A percentile compares a stretch with the other conserved stretches of the same genome.
Conservation (phyloP, 2,888 invertebrate genomes). For the Rotaria socialis region DNA sequence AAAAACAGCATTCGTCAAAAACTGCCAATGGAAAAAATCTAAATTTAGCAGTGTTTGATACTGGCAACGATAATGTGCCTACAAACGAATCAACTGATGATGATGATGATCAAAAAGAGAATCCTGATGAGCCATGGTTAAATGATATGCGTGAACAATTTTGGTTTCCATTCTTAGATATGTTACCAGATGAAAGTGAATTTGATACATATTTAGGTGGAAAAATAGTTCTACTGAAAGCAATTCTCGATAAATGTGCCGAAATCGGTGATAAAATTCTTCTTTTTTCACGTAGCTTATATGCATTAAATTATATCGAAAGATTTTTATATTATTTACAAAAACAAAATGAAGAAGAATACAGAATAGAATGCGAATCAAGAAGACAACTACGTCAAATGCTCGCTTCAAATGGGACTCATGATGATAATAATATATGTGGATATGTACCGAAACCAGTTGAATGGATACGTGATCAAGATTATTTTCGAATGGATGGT, state of each 20-base stretch:
- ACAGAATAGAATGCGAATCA: neutral
- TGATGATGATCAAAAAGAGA: conserved; percentile 14
- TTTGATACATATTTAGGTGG: conserved; percentile 79
- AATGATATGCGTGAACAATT: conserved; percentile 36
- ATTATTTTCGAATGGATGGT: conserved; percentile 73
- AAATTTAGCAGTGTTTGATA: neutral
- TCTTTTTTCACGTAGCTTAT: conserved; percentile 90
- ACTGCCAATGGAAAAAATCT: neutral
- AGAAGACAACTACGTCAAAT: neutral
- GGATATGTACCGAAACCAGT: neutral
- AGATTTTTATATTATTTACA: conserved; percentile 74
- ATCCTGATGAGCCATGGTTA: neutral
- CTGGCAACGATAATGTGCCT: neutral
- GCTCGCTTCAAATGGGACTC: conserved; percentile 52
- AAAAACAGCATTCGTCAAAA: neutral
- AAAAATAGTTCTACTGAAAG: conserved; percentile 77
- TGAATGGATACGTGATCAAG: conserved; percentile 56
- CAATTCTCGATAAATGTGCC: conserved; percentile 83
- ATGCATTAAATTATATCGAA: conserved; percentile 87
- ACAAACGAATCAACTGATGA: neutral
- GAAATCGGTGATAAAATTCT: conserved; percentile 90
- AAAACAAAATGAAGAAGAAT: conserved; percentile 57
- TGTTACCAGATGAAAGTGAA: neutral
- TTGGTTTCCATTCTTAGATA: conserved; percentile 34
- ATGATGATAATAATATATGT: neutral